Conservation (phyloP, 2,113 vertebrate genomes). For the Nerophis lumbriciformis region DNA sequence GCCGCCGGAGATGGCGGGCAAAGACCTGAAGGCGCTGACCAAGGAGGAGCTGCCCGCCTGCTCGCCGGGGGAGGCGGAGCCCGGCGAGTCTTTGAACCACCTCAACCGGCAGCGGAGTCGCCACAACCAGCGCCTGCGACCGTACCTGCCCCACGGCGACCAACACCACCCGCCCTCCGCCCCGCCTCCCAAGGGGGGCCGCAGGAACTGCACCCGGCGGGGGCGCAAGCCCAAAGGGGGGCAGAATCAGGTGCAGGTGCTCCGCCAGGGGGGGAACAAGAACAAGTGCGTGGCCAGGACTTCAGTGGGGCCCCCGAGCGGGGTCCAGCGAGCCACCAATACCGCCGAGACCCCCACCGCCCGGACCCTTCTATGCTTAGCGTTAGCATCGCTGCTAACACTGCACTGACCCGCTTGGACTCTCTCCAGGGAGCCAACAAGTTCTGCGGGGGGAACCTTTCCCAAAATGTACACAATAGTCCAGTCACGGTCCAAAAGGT, state of each 20-base stretch:
- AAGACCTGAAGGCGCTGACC: constrained; percentile 82
- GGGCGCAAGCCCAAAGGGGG: constrained; percentile 73
- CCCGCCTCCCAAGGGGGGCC: constrained; percentile 59
- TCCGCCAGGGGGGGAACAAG: constrained; percentile 72
- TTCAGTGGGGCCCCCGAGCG: constrained; percentile 82
- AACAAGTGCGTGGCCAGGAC: constrained; percentile 87
- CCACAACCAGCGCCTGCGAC: constrained; percentile 65
- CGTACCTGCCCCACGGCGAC: constrained; percentile 68
- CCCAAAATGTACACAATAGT: not conserved
- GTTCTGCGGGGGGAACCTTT: not conserved
- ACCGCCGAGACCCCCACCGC: constrained; percentile 51
- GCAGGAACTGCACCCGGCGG: constrained; percentile 84
- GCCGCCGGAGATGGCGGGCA: constrained; percentile 72
- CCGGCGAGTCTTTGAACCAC: constrained; percentile 75
- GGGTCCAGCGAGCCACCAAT: constrained; percentile 83
- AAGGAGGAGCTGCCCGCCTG: constrained; percentile 83
- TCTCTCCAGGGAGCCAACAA: not conserved
- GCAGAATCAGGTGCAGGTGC: constrained; percentile 72
- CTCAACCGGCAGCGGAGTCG: constrained; percentile 63
- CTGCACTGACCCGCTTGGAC: constrained; percentile 72
- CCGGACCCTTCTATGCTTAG: constrained; percentile 38
- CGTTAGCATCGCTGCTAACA: constrained; percentile 70
- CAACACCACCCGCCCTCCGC: constrained; percentile 63
- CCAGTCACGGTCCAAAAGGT: not conserved
- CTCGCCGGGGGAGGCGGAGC: constrained; percentile 68